phyloP scores from a whole-genome alignment of 2,113 vertebrate genomes.

The Calidris pugnax region DNA sequence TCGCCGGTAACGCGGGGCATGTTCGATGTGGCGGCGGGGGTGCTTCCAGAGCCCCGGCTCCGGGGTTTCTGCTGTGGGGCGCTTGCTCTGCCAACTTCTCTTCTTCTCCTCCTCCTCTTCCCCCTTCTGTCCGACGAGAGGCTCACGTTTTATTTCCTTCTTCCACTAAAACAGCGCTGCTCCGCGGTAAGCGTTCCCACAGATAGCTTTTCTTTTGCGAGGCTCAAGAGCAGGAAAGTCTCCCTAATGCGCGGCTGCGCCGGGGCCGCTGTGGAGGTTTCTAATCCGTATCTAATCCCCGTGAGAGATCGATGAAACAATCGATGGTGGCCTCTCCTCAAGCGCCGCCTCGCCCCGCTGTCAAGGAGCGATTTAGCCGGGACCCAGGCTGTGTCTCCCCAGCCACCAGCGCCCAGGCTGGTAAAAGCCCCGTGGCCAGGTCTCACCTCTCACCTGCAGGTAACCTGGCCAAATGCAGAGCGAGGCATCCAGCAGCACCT shows the following conservation, averaged over 20 bases:
- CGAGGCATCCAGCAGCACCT: neutral
- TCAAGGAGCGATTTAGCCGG: conserved; percentile 14
- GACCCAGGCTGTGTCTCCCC: neutral
- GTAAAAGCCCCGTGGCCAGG: neutral
- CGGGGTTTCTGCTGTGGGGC: neutral
- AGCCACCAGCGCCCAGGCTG: neutral
- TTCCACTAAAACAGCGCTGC: neutral
- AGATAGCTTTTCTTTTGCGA: neutral
- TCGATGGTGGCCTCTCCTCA: conserved; percentile 48
- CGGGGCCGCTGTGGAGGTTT: conserved; percentile 34
- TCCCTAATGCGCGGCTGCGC: conserved; percentile 35
- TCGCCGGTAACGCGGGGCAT: neutral
- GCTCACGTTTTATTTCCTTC: neutral
- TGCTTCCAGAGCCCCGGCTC: neutral
- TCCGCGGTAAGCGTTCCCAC: neutral
- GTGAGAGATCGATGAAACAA: conserved; percentile 63
- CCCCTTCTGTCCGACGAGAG: neutral
- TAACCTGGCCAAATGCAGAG: neutral
- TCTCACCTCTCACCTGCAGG: neutral
- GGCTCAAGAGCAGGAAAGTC: neutral
- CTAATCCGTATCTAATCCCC: conserved; percentile 71
- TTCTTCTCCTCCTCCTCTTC: neutral
- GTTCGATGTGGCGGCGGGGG: neutral
- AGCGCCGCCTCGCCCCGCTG: conserved; percentile 21
- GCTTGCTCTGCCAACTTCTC: neutral